Conservation (phyloP, 30 jellyfish, hydroid and myxozoan species). For the Mastigias papua region DNA sequence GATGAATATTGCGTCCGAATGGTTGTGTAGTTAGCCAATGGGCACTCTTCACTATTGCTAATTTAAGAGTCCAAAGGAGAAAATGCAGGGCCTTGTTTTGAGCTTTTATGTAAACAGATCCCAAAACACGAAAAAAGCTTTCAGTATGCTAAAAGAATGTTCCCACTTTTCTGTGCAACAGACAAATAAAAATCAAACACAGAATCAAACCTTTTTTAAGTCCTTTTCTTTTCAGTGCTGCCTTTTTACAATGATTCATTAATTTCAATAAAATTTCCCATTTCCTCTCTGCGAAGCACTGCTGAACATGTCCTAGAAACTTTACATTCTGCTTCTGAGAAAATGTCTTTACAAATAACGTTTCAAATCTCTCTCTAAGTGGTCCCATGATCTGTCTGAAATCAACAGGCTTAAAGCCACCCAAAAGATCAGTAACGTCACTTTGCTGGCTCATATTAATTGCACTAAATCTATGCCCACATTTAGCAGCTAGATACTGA, state of each 20-base stretch:
- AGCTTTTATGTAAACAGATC: no score
- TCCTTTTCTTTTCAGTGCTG: conserved; percentile 81
- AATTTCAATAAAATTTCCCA: conserved; percentile 80
- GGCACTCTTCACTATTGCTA: no score
- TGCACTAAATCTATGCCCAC: conserved; percentile 88
- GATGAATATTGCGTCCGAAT: no score
- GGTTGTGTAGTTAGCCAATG: no score
- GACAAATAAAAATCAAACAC: neutral
- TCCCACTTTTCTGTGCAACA: no score
- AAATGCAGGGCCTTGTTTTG: no score
- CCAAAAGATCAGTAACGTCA: conserved; percentile 94
- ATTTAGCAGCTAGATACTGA: conserved; percentile 90
- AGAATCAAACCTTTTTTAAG: conserved; percentile 58
- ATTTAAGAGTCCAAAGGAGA: no score
- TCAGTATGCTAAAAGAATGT: no score
- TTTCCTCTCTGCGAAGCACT: conserved; percentile 74
- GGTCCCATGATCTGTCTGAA: conserved; percentile 71
- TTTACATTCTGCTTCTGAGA: conserved; percentile 88
- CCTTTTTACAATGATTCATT: conserved; percentile 76
- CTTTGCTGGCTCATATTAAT: conserved; percentile 97
- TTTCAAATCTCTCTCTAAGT: conserved; percentile 69
- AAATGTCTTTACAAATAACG: conserved; percentile 79
- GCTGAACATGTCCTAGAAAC: conserved; percentile 87
- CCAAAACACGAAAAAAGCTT: no score
- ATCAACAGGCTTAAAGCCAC: conserved; percentile 97